A percentile compares a stretch with the other conserved stretches of the same genome.
Conservation (phyloP, 2,888 invertebrate species). For the Drosophila emarginata region DNA sequence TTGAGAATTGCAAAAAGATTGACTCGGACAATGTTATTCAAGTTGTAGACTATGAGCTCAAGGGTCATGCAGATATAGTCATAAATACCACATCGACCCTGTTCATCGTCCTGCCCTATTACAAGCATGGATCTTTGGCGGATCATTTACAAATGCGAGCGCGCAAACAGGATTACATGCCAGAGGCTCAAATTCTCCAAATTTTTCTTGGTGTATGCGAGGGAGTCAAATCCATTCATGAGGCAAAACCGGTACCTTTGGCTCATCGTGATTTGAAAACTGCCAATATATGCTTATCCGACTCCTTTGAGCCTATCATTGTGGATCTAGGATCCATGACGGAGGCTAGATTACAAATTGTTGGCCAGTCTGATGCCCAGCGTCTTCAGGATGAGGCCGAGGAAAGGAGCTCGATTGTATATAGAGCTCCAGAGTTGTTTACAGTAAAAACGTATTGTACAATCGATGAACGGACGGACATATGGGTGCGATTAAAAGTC, state of each 20-base stretch:
- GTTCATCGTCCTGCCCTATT: slow-evolving; percentile 89
- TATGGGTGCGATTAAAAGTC: slow-evolving; percentile 85
- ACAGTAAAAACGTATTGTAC: slow-evolving; percentile 91
- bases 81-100: slow-evolving; percentile 88
- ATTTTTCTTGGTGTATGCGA: slow-evolving; percentile 89
- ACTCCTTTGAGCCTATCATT: slow-evolving; percentile 88
- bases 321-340: slow-evolving; percentile 92
- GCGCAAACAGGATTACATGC: slow-evolving; percentile 85
- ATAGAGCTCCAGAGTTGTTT: slow-evolving; percentile 93
- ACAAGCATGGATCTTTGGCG: slow-evolving; percentile 89
- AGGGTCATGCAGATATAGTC: slow-evolving; percentile 87
- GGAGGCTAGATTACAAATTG: slow-evolving; percentile 85
- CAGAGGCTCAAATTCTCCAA: slow-evolving; percentile 86
- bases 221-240: slow-evolving; percentile 89
- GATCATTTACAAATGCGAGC: slow-evolving; percentile 86
- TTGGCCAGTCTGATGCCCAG: slow-evolving; percentile 87
- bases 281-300: slow-evolving; percentile 90
- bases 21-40: slow-evolving; percentile 89
- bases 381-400: slow-evolving; percentile 90
- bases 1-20: slow-evolving; percentile 88
- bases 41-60: slow-evolving; percentile 87
- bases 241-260: slow-evolving; percentile 87
- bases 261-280: slow-evolving; percentile 94
- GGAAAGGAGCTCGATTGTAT: slow-evolving; percentile 93
- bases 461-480: slow-evolving; percentile 92